Evolutionary conservation across 1,140 invertebrate species (phyloP), one percentile per base, ranked within the genome.

Genomic region (Drosophila triauraria): DNA sequence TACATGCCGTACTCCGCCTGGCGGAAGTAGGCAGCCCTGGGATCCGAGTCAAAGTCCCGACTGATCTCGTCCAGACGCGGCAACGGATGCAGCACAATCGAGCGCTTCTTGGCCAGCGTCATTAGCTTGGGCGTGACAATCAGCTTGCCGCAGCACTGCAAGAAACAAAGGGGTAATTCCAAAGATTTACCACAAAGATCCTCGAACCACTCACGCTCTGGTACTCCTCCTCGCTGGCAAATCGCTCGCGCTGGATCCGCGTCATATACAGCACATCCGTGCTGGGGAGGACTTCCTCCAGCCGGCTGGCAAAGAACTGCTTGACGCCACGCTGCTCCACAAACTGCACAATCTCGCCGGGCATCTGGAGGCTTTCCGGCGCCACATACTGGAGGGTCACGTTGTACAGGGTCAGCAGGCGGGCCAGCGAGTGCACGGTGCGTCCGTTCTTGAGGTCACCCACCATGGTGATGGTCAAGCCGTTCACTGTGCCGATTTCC

Each of bases 251-350:
- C 93, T 99, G 99, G 81, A 99, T 99, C 74, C 99, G 94, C 0
- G 99, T 99, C 96, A 99, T 98, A 82, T 99, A 99, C 3, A 99
- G 92, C 15, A 99, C 98, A 94, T 99, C 99, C 6, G 98, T 99
- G 58, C 98, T 97, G 0, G 96, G 95, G 9, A 99, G 92, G 13
- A 97, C 97, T 47, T 97, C 95, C 92, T 99, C 97, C 46, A 99
- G 93, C 17, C 92, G 94, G 2, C 91, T 91, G 75, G 95, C 97
- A 60, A 94, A 94, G 93, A 97, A 95, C 93, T 99, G 98, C 7
- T 94, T 91, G 64, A 99, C 96, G 9, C 96, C 96, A 81, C 96
- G 97, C 2, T 95, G 94, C 1, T 94, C 91, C 1, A 99, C 96
- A 93, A 96, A 98, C 40, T 98, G 94, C 40, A 94, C 93, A 8